A percentile compares a stretch with the other conserved stretches of the same genome.
Evolutionary conservation across 2,797 vertebrate species (phyloP).

Genomic region (Lateolabrax maculatus): DNA sequence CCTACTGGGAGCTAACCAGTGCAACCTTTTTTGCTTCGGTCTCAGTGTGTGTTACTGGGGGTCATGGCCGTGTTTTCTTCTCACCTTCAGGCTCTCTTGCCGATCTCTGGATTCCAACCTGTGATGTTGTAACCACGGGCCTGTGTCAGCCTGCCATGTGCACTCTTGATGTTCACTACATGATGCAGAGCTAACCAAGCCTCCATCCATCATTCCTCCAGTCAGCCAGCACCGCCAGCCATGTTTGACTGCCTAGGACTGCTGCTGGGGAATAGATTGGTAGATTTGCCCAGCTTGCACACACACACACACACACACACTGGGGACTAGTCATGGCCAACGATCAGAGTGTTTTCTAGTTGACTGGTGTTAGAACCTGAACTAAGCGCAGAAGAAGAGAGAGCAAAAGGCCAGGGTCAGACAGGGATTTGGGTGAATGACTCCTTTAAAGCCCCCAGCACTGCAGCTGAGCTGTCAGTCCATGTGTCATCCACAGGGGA

Average conservation of each 20-base stretch:
- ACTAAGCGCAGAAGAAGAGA: slow-evolving; percentile 51
- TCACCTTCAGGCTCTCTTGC: slow-evolving; percentile 26
- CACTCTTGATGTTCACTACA: slow-evolving; percentile 59
- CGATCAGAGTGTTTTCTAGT: slow-evolving; percentile 72
- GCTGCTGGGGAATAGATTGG: slow-evolving; percentile 72
- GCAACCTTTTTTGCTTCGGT: slow-evolving; percentile 10
- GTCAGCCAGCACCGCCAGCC: slow-evolving; percentile 71
- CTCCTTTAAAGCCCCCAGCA: slow-evolving; percentile 58
- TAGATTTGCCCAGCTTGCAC: slow-evolving; percentile 68
- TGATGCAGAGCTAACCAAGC: slow-evolving; percentile 70
- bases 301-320: slow-evolving; percentile 34
- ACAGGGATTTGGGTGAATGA: slow-evolving; percentile 69
- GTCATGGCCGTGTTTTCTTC: slow-evolving; percentile 1
- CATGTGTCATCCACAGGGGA: slow-evolving; percentile 10
- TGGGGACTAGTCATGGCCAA: slow-evolving; percentile 56
- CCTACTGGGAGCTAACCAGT: slow-evolving; percentile 41
- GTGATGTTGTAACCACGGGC: slow-evolving; percentile 27
- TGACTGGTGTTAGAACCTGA: slow-evolving; percentile 74
- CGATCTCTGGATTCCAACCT: slow-evolving; percentile 23
- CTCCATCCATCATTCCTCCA: slow-evolving; percentile 81
- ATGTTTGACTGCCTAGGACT: slow-evolving; percentile 73
- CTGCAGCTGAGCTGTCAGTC: slow-evolving; percentile 52
- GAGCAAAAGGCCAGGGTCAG: slow-evolving; percentile 61
- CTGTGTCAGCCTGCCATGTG: slow-evolving; percentile 34
- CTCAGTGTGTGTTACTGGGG: slow-evolving; percentile 21